phyloP scores from a whole-genome alignment of 2,797 vertebrate species.

The Chlorospingus semifuscus region DNA sequence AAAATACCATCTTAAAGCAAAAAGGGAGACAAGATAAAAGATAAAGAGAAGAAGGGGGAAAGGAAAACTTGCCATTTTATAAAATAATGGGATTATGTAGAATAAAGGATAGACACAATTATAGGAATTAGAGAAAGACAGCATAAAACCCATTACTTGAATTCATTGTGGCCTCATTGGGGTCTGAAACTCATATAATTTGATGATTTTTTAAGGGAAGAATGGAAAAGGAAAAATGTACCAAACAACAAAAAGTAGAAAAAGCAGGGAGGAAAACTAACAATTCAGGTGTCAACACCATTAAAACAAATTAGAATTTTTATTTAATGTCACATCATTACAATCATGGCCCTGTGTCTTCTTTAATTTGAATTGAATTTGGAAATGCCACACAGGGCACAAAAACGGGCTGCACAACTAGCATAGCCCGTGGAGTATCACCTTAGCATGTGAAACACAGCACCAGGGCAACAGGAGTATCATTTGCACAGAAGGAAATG shows the following conservation, averaged over 20 bases:
- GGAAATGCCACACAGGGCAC: fast-evolving
- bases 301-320: background rate
- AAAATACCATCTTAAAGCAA: background rate
- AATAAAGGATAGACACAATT: background rate
- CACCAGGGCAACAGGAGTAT: background rate
- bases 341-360: background rate
- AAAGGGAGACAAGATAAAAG: constrained; percentile 11
- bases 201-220: background rate
- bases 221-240: background rate
- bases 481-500: background rate
- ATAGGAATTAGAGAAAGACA: background rate
- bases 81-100: background rate
- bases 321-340: background rate
- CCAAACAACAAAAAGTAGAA: background rate
- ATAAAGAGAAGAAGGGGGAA: background rate
- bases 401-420: background rate
- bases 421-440: background rate
- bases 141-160: background rate
- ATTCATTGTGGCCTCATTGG: background rate
- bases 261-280: background rate
- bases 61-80: background rate
- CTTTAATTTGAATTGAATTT: background rate
- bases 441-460: background rate
- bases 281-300: background rate
- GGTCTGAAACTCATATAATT: background rate